Conservation (phyloP, 2,113 vertebrate genomes). For the Petromus typicus region DNA sequence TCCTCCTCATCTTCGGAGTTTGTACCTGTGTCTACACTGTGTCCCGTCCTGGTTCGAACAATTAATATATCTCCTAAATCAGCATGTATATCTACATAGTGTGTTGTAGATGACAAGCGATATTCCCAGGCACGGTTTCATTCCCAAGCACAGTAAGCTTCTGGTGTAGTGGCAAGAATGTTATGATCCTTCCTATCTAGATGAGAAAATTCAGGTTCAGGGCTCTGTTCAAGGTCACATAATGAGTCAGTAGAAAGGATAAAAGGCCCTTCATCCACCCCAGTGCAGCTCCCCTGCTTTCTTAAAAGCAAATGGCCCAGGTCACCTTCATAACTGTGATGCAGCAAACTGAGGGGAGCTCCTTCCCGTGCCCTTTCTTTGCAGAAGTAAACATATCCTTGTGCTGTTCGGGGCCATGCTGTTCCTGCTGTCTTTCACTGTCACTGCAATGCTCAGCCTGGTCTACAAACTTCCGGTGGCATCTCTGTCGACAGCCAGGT, state of each 20-base stretch:
- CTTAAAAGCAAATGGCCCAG: not conserved
- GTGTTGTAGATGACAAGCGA: not conserved
- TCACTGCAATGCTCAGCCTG: constrained; percentile 85
- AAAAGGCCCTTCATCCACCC: not conserved
- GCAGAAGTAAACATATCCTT: constrained; percentile 86
- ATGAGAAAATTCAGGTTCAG: not conserved
- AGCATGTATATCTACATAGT: not conserved
- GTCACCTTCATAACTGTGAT: not conserved
- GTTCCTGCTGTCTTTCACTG: constrained; percentile 82
- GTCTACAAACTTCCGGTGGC: constrained; percentile 76
- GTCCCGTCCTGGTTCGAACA: not conserved
- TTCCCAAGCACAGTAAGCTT: not conserved
- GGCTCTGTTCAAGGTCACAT: rapidly evolving
- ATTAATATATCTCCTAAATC: not conserved
- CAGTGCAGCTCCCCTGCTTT: not conserved
- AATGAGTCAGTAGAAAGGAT: not conserved
- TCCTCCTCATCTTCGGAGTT: not conserved
- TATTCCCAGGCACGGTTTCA: not conserved
- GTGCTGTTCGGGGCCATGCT: constrained; percentile 81
- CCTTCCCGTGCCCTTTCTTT: constrained; percentile 16
- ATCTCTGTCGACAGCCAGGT: constrained; percentile 79
- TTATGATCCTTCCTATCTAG: not conserved
- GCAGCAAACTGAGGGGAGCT: not conserved
- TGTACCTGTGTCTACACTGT: not conserved
- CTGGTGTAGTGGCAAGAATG: not conserved